Base-by-base conservation (phyloP, 2,113 vertebrate species). In the Sula dactylatra region DNA sequence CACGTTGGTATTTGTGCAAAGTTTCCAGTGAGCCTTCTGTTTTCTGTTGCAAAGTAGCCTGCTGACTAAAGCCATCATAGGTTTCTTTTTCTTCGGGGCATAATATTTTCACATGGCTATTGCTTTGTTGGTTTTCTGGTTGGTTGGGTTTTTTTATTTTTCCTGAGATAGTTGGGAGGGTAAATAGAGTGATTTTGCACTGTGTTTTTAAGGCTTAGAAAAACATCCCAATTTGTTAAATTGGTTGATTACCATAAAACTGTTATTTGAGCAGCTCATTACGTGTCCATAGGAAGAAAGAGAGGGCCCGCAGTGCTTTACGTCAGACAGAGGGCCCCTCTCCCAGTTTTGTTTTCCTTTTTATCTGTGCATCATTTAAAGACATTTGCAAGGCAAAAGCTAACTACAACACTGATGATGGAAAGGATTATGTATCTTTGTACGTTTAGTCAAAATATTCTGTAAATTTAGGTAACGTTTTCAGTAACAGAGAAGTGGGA, bases 1-100 rank as follows among this genome's bases (percentile, higher is more conserved):
- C 88, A 95, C 52, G 55, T 95, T 91, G 67, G 64, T 66, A 77
- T 79, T 94, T 91, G 61, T 86, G 64, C 49, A 76, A 94, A 93
- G 71, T 84, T 90, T 91, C 77, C 87, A 83, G 69, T 0, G 2
- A 90, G 13, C 29, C n/a, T 90, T 82, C 61, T 88, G 26, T 87
- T 83, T 73, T 94, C 59, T 7, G 36, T 59, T 88, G 80, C 69
- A 76, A 94, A 71, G 36, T 24, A 88, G 24, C 49, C 31, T 26
- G 19, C 77, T 50, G 31, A 62, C 16, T 34, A 36, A 91, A 73
- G 67, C 62, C 42, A 32, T 17, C 29, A 12, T 17, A 10, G 16
- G 11, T 13, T 66, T 52, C 15, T 69, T 66, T 82, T 58, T n/a
- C 49, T 77, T 77, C 36, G 34, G 52, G 58, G 10, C 21, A 5